phyloP scores from a whole-genome alignment of 2,888 invertebrate species.

The Augiades crinisus region DNA sequence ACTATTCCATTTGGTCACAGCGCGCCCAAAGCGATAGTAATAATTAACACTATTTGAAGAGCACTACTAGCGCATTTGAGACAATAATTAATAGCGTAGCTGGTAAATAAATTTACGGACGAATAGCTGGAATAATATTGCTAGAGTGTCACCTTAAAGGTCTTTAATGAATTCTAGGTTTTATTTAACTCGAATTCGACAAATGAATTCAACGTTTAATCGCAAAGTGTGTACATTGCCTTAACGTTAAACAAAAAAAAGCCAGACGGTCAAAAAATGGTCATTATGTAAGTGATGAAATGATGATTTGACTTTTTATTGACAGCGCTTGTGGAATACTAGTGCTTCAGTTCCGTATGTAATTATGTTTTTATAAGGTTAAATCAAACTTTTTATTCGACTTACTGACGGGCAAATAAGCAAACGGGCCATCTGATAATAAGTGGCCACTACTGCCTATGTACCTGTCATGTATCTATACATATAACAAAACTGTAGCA shows the following conservation, averaged over 20 bases:
- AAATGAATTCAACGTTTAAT: too few relatives aligned
- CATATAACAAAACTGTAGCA: too few relatives aligned
- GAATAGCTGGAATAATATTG: too few relatives aligned
- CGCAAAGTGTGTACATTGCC: neutral
- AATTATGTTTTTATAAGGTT: conserved; percentile 10
- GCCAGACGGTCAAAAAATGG: conserved; percentile 35
- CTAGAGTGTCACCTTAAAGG: too few relatives aligned
- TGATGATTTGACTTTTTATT: conserved; percentile 22
- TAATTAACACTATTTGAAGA: conserved; percentile 24
- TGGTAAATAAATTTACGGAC: conserved; percentile 9
- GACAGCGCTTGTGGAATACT: neutral
- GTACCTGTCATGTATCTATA: too few relatives aligned
- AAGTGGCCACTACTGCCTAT: too few relatives aligned
- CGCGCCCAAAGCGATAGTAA: conserved; percentile 8
- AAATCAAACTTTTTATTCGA: neutral
- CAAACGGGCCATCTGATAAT: neutral
- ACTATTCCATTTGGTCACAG: conserved; percentile 22
- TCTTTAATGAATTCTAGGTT: too few relatives aligned
- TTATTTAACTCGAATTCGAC: too few relatives aligned
- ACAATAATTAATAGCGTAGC: conserved; percentile 1
- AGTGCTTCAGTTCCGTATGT: conserved; percentile 6
- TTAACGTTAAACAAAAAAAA: neutral
- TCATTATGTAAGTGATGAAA: conserved; percentile 17
- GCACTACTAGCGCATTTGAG: neutral
- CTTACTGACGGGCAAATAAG: neutral